These are phyloP conservation scores for Typhlichthys subterraneus DNA, from an alignment of 2,797 vertebrate species.

Conservation along the genomic window DNA sequence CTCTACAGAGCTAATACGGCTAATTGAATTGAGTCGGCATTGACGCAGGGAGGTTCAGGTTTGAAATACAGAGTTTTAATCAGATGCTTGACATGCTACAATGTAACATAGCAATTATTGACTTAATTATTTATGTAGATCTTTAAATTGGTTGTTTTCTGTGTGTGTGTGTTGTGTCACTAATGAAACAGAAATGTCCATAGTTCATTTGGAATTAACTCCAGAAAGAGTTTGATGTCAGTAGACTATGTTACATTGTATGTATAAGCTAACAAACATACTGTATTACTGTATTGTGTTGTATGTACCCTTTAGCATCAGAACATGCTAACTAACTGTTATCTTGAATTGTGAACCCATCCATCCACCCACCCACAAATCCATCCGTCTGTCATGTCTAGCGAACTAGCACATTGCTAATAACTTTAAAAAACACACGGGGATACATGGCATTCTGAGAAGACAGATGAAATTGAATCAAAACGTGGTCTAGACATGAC, in stretches of 20 bases:
- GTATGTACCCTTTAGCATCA: no score
- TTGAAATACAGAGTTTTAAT: conserved; percentile 51
- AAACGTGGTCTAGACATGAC: conserved; percentile 1
- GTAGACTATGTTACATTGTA: no score
- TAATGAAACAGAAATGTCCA: background rate
- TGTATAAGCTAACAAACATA: no score
- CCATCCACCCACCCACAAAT: conserved; percentile 11
- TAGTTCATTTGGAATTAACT: no score
- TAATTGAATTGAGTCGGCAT: conserved; percentile 61
- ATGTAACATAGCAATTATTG: conserved; percentile 41
- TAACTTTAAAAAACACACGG: no score
- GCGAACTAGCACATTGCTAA: no score
- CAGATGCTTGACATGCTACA: conserved; percentile 52
- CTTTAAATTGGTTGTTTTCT: conserved; percentile 7
- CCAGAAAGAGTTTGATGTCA: no score
- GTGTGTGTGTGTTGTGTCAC: conserved; percentile 7
- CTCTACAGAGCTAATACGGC: conserved; percentile 61
- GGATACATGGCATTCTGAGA: no score
- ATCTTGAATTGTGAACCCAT: background rate
- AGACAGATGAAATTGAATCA: no score
- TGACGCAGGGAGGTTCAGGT: conserved; percentile 44
- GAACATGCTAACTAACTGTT: no score
- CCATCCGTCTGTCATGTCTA: background rate
- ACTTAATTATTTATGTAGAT: conserved; percentile 27
- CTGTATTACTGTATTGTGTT: no score